Evolutionary conservation across 2,797 vertebrate species (phyloP).

Genomic region (Fundulus diaphanus): DNA sequence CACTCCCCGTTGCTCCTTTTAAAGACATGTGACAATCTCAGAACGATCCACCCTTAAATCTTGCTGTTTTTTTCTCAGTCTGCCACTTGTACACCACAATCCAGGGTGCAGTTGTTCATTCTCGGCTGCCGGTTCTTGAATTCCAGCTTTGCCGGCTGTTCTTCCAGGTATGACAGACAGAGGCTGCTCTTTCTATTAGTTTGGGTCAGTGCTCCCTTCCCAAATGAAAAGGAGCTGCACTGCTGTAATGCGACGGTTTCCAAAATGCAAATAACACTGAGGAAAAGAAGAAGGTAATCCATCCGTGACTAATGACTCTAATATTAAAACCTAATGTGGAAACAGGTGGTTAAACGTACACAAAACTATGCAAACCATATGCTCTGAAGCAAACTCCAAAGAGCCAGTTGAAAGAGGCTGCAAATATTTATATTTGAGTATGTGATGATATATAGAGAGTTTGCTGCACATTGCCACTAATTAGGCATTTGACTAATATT

Average conservation of each 20-base stretch:
- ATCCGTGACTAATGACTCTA: conserved; percentile 27
- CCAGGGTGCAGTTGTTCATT: conserved; percentile 3
- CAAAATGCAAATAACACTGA: conserved; percentile 34
- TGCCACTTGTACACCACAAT: background rate
- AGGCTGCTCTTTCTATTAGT: conserved; percentile 81
- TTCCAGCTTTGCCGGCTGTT: conserved; percentile 61
- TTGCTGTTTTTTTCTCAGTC: conserved; percentile 1
- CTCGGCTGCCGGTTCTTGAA: conserved; percentile 17
- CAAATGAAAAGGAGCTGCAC: conserved; percentile 28
- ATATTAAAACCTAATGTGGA: conserved; percentile 15
- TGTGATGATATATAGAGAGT: conserved; percentile 25
- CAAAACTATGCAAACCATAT: conserved; percentile 10
- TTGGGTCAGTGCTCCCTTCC: conserved; percentile 67
- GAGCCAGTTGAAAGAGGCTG: conserved; percentile 11
- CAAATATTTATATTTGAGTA: background rate
- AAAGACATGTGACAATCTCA: conserved; percentile 20
- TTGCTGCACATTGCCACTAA: conserved; percentile 45
- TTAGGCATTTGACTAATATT: conserved; percentile 53
- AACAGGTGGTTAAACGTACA: conserved; percentile 23
- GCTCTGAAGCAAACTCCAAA: conserved; percentile 14
- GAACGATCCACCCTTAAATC: conserved; percentile 23
- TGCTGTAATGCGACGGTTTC: conserved; percentile 27
- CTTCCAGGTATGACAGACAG: conserved; percentile 79
- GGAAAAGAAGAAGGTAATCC: conserved; percentile 16
- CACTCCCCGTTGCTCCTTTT: conserved; percentile 25